phyloP scores from a whole-genome alignment of 2,113 vertebrate species.

The Meles meles region DNA sequence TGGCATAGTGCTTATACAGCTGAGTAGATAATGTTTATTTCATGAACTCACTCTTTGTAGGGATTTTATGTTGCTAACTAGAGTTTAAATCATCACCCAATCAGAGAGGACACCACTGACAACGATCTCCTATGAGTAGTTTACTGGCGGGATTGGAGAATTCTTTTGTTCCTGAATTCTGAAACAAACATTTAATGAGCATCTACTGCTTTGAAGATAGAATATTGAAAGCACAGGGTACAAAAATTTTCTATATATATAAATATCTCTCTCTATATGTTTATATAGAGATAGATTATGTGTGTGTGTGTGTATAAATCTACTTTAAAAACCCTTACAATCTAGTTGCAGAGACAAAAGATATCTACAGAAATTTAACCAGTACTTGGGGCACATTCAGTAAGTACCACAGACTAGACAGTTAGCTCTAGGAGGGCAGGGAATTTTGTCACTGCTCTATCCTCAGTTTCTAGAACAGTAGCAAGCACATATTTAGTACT shows the following conservation, averaged over 20 bases:
- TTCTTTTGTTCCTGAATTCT: background rate
- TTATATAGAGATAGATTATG: background rate
- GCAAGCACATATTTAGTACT: background rate
- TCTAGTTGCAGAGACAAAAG: background rate
- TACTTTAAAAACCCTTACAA: background rate
- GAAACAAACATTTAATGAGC: slow-evolving; percentile 22
- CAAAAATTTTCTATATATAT: background rate
- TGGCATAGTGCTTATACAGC: background rate
- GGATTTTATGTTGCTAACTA: background rate
- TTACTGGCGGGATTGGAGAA: background rate
- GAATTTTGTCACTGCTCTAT: background rate
- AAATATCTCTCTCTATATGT: background rate
- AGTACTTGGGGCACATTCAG: background rate
- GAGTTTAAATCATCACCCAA: background rate
- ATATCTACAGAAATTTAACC: background rate
- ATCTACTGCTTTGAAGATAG: background rate
- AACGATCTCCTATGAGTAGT: background rate
- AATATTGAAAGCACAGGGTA: background rate
- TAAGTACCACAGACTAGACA: background rate
- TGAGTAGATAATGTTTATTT: background rate
- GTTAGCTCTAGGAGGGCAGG: background rate
- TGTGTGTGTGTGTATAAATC: background rate
- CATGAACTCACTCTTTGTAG: background rate
- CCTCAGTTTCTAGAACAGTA: background rate
- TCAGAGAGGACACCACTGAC: background rate